phyloP scores from a whole-genome alignment of 2,888 invertebrate genomes.

The Lutraria lutraria region DNA sequence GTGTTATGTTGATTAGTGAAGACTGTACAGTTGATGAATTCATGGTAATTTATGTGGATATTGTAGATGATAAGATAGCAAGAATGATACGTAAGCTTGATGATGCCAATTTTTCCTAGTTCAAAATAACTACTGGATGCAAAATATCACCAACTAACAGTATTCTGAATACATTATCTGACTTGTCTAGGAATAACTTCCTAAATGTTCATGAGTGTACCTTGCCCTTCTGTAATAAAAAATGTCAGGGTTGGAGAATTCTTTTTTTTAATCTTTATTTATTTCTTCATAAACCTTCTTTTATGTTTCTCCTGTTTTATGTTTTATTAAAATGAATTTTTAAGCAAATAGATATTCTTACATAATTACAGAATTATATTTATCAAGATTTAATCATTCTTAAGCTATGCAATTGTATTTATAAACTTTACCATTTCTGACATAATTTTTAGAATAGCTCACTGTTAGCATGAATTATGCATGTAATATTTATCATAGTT shows the following conservation, averaged over 20 bases:
- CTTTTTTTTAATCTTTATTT: background rate
- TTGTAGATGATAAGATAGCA: background rate
- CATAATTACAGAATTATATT: conserved; percentile 13
- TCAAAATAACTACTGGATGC: conserved; percentile 24
- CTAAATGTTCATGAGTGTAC: background rate
- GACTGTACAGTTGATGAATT: conserved; percentile 5
- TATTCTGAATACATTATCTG: conserved; percentile 27
- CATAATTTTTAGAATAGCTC: background rate
- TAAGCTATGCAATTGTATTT: conserved; percentile 23
- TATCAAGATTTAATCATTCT: conserved; percentile 23
- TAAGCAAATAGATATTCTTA: conserved; percentile 18
- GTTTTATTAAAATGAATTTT: conserved; percentile 18
- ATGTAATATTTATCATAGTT: conserved; percentile 10
- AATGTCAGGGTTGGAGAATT: background rate
- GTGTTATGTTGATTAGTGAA: conserved; percentile 7
- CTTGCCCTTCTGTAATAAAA: background rate
- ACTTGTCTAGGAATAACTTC: background rate
- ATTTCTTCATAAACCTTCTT: background rate
- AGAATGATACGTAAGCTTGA: conserved; percentile 9
- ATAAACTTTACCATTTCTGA: background rate
- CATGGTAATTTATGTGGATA: background rate
- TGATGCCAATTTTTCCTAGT: background rate
- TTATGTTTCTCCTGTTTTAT: conserved; percentile 12
- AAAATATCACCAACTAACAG: conserved; percentile 22
- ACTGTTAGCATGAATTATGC: background rate